Evolutionary conservation across 2,888 invertebrate genomes (phyloP).

Genomic region (Odontocerum albicorne): DNA sequence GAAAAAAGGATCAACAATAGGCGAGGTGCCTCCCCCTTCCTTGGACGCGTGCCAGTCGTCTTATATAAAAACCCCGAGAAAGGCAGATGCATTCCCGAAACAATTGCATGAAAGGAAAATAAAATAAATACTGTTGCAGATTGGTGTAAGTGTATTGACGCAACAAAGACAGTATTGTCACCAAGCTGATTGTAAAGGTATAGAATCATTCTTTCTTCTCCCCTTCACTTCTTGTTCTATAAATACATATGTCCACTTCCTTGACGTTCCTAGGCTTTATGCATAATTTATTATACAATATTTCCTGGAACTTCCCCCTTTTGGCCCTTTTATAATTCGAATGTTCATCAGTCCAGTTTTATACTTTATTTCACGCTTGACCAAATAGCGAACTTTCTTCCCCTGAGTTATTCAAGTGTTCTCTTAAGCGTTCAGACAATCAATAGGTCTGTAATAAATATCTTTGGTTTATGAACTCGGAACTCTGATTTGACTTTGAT

Average conservation of each 20-base stretch:
- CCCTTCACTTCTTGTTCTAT: too few relatives aligned
- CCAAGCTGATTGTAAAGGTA: neutral
- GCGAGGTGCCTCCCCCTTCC: slow-evolving; percentile 18
- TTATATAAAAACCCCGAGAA: slow-evolving; percentile 23
- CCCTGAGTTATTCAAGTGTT: too few relatives aligned
- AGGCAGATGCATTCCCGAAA: slow-evolving; percentile 30
- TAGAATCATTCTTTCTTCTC: slow-evolving; percentile 2
- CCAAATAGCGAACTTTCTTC: too few relatives aligned
- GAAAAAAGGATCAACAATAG: slow-evolving; percentile 17
- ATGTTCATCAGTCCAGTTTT: too few relatives aligned
- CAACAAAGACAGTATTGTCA: slow-evolving; percentile 15
- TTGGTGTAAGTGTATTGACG: slow-evolving; percentile 12
- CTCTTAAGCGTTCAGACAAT: too few relatives aligned
- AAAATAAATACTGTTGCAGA: slow-evolving; percentile 28
- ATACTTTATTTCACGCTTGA: too few relatives aligned
- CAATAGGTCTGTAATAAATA: too few relatives aligned
- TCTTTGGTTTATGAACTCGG: too few relatives aligned
- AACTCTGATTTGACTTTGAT: too few relatives aligned
- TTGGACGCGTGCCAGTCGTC: slow-evolving; percentile 15
- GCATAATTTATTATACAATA: too few relatives aligned
- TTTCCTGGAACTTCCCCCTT: neutral
- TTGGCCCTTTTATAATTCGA: neutral
- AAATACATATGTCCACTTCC: neutral
- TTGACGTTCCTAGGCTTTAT: neutral
- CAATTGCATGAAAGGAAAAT: slow-evolving; percentile 16